phyloP scores from a whole-genome alignment of 1,140 invertebrate genomes.

The Drosophila gunungcola region DNA sequence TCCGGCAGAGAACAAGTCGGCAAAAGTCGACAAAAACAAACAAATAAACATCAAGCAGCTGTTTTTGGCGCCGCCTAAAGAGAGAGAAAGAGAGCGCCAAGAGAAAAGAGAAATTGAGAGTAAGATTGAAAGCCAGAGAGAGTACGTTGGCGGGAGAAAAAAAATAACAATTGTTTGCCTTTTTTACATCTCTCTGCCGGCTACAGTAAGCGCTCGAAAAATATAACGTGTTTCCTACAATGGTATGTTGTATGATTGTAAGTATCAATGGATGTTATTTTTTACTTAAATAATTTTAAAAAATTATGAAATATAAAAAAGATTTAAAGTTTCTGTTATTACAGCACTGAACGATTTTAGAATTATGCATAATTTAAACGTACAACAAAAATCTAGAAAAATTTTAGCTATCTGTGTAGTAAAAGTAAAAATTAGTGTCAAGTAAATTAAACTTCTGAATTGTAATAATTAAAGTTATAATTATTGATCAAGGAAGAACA shows the following conservation, averaged over 20 bases:
- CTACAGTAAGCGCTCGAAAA: slow-evolving; percentile 9
- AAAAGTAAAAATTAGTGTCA: too few species aligned
- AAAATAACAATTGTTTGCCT: slow-evolving; percentile 8
- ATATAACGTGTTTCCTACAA: background rate
- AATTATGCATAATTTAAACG: too few species aligned
- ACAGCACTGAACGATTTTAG: too few species aligned
- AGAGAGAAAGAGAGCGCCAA: slow-evolving; percentile 1
- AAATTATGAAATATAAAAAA: too few species aligned
- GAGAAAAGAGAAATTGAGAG: slow-evolving; percentile 4
- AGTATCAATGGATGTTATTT: background rate
- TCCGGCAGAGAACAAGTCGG: slow-evolving; percentile 29
- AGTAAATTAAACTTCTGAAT: too few species aligned
- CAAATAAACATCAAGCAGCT: slow-evolving; percentile 80
- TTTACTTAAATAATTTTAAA: background rate
- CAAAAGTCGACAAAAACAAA: slow-evolving; percentile 62
- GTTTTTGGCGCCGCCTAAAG: slow-evolving; percentile 61
- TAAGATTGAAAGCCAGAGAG: slow-evolving; percentile 10
- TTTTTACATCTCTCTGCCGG: slow-evolving; percentile 52
- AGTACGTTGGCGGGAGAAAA: background rate
- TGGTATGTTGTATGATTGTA: background rate
- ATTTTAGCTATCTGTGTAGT: too few species aligned
- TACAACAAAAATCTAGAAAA: too few species aligned
- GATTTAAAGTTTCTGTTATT: too few species aligned
- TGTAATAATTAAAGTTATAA: too few species aligned
- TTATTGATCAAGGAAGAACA: background rate